These are phyloP conservation scores for Campopleginae sp. DNA, from an alignment of 2,888 invertebrate genomes.

Conservation along the genomic window DNA sequence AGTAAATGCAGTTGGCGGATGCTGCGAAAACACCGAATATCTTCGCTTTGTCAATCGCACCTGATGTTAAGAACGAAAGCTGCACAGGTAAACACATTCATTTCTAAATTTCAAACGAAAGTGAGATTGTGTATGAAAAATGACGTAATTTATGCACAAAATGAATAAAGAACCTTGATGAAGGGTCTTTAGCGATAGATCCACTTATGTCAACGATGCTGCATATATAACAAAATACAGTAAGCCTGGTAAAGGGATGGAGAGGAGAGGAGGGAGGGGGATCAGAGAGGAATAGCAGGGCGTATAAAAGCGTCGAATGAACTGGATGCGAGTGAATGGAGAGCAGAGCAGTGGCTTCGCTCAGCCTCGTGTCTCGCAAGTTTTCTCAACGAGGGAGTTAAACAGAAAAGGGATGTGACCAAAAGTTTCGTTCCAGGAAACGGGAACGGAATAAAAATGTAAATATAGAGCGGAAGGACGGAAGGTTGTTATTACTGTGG, in stretches of 20 bases:
- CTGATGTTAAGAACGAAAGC: slow-evolving; percentile 4
- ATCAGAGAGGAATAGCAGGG: neutral
- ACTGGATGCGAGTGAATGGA: slow-evolving; percentile 65
- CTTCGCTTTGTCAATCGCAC: neutral
- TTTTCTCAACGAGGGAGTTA: neutral
- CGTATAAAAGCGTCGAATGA: slow-evolving; percentile 66
- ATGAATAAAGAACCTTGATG: slow-evolving; percentile 30
- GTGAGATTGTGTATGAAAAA: slow-evolving; percentile 51
- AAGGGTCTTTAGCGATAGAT: slow-evolving; percentile 19
- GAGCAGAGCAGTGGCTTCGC: neutral
- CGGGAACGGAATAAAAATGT: slow-evolving; percentile 67
- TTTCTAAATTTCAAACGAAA: slow-evolving; percentile 59
- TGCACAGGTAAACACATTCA: slow-evolving; percentile 31
- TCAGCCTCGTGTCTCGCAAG: neutral
- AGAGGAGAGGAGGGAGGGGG: neutral
- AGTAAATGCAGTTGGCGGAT: slow-evolving; percentile 6
- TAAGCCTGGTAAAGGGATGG: slow-evolving; percentile 2
- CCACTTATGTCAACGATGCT: slow-evolving; percentile 8
- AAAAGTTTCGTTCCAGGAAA: slow-evolving; percentile 66
- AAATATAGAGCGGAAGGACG: slow-evolving; percentile 56
- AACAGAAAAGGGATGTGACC: slow-evolving; percentile 7
- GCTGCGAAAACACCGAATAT: neutral
- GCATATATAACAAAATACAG: neutral
- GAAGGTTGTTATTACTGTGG: neutral
- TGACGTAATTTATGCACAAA: slow-evolving; percentile 58